These are phyloP conservation scores for Callionymus lyra DNA, from an alignment of 2,113 vertebrate genomes.

Conservation along the genomic window DNA sequence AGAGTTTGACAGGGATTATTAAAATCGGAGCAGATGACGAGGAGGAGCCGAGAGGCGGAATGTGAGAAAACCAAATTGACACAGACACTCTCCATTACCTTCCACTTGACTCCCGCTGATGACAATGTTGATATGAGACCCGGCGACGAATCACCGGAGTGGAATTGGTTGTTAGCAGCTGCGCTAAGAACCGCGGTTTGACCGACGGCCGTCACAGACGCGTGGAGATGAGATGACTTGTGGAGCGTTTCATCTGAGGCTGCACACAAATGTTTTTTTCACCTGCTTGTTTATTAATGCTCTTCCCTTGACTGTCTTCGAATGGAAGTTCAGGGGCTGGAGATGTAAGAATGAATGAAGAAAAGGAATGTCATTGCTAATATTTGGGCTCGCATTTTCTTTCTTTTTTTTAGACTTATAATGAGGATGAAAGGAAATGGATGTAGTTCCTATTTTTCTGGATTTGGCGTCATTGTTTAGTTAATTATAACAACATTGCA, in stretches of 20 bases:
- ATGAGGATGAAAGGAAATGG: too few species aligned
- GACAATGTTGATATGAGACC: slow-evolving; percentile 70
- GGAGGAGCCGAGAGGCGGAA: slow-evolving; percentile 74
- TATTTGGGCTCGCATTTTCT: too few species aligned
- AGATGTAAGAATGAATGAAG: slow-evolving; percentile 24
- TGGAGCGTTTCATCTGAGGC: slow-evolving; percentile 69
- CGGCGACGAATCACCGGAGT: slow-evolving; percentile 44
- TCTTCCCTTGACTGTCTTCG: slow-evolving; percentile 38
- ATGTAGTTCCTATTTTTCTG: too few species aligned
- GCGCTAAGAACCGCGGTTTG: slow-evolving; percentile 63
- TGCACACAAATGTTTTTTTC: slow-evolving; percentile 43
- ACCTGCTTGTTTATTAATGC: slow-evolving; percentile 47
- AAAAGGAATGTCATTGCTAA: too few species aligned
- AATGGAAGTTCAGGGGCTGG: slow-evolving; percentile 39
- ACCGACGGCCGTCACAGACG: slow-evolving; percentile 34
- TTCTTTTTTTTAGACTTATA: too few species aligned
- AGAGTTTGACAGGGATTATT: slow-evolving; percentile 99
- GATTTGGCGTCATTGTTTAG: too few species aligned
- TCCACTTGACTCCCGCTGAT: slow-evolving; percentile 83
- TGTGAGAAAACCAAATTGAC: slow-evolving; percentile 92
- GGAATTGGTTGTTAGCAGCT: slow-evolving; percentile 72
- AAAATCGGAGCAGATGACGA: slow-evolving; percentile 89
- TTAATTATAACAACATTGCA: too few species aligned
- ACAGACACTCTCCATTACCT: slow-evolving; percentile 96
- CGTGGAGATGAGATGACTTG: slow-evolving; percentile 52